Conservation (phyloP, 2,113 vertebrate species). For the Gasterosteus nipponicus region DNA sequence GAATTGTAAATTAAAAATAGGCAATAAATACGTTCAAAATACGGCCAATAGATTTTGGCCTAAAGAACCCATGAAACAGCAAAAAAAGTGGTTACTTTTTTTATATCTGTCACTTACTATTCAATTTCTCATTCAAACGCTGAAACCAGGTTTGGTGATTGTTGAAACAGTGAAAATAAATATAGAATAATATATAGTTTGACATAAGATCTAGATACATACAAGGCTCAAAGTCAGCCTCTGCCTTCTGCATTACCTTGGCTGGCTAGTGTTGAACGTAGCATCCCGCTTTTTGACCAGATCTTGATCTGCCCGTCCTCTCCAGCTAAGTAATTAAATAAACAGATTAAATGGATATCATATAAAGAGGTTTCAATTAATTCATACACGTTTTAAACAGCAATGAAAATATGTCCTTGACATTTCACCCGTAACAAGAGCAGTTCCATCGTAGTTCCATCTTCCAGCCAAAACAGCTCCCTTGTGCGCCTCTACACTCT, state of each 20-base stretch:
- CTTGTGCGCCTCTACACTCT: slow-evolving; percentile 93
- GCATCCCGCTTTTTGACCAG: slow-evolving; percentile 98
- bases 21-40: not conserved
- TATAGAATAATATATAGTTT: not conserved
- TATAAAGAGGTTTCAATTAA: not conserved
- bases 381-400: not conserved
- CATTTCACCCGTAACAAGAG: slow-evolving; percentile 90
- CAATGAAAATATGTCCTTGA: not conserved
- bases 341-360: not conserved
- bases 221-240: not conserved
- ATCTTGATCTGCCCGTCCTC: slow-evolving; percentile 99
- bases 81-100: not conserved
- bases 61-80: not conserved
- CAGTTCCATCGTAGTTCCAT: slow-evolving; percentile 96
- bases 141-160: not conserved
- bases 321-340: slow-evolving; percentile 83
- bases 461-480: slow-evolving; percentile 93
- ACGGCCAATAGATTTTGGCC: not conserved
- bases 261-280: slow-evolving; percentile 93
- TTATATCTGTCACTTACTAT: not conserved
- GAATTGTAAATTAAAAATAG: not conserved
- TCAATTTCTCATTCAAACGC: not conserved
- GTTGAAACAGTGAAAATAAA: slow-evolving; percentile 1
- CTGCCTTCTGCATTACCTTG: slow-evolving; percentile 84
- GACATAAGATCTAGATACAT: not conserved